phyloP scores from a whole-genome alignment of 2,113 vertebrate genomes.

The Cranoglanis bouderius region DNA sequence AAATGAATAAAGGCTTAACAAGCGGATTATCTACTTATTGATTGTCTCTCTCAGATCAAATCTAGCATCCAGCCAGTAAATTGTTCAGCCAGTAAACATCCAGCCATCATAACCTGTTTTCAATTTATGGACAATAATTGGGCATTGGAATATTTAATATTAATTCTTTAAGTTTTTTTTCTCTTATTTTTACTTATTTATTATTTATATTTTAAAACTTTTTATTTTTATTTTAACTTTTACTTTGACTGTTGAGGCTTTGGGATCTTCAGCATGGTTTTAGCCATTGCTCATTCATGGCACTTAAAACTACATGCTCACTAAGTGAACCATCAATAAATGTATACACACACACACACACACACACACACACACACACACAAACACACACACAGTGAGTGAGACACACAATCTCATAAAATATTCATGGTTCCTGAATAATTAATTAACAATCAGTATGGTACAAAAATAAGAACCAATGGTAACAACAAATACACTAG shows the following conservation, averaged over 20 bases:
- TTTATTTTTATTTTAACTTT: not conserved
- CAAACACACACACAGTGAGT: not conserved
- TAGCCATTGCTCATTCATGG: not conserved
- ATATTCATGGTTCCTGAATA: slow-evolving; percentile 11
- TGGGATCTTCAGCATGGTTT: not conserved
- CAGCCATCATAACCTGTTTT: not conserved
- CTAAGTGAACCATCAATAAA: slow-evolving; percentile 10
- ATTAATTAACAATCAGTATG: not conserved
- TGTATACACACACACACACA: not conserved
- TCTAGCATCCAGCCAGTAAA: not conserved
- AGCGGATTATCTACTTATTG: not conserved
- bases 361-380: not conserved
- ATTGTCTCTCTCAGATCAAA: slow-evolving; percentile 1
- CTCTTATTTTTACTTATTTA: not conserved
- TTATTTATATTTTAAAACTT: no score
- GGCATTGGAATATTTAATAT: not conserved
- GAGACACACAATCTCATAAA: not conserved
- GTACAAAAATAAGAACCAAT: not conserved
- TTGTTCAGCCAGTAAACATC: not conserved
- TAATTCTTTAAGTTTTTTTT: not conserved
- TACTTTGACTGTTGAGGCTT: not conserved
- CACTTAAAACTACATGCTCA: not conserved
- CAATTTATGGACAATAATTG: slow-evolving; percentile 13
- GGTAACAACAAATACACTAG: not conserved
- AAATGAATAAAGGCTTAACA: no score